Evolutionary conservation across 2,113 vertebrate species (phyloP).

Genomic region (Muntiacus muntjak): DNA sequence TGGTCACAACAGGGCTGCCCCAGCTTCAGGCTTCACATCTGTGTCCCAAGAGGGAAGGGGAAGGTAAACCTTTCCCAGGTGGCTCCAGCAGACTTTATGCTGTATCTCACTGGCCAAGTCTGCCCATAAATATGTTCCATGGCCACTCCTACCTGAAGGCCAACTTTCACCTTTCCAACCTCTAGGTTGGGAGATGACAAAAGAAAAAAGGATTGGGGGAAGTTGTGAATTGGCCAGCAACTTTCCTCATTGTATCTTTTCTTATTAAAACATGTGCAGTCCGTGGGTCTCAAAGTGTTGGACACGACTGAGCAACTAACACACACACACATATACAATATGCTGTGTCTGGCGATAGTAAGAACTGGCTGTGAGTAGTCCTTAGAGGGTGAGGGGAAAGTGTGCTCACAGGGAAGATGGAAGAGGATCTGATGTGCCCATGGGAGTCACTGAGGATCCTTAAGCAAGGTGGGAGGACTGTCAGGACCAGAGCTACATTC

Average conservation of each 20-base stretch:
- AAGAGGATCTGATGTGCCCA: accelerated
- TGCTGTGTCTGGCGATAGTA: neutral
- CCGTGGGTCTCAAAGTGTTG: neutral
- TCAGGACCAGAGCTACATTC: neutral
- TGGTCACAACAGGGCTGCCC: neutral
- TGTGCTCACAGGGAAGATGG: neutral
- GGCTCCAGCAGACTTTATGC: neutral
- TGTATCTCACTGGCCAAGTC: neutral
- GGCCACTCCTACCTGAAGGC: neutral
- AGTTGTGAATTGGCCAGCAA: neutral
- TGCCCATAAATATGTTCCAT: neutral
- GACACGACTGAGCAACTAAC: neutral
- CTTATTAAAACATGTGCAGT: too few species aligned
- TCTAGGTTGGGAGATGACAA: neutral
- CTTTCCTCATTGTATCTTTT: neutral
- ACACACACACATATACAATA: accelerated
- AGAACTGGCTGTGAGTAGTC: neutral
- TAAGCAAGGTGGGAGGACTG: neutral
- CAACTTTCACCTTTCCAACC: neutral
- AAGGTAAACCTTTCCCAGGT: neutral
- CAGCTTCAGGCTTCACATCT: neutral
- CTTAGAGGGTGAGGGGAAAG: too few species aligned
- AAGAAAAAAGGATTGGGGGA: neutral
- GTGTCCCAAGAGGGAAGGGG: neutral
- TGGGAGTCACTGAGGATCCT: too few species aligned